Evolutionary conservation across 2,113 vertebrate species (phyloP), one percentile per base, ranked within the genome.

Genomic region (Lethenteron camtschaticum): DNA sequence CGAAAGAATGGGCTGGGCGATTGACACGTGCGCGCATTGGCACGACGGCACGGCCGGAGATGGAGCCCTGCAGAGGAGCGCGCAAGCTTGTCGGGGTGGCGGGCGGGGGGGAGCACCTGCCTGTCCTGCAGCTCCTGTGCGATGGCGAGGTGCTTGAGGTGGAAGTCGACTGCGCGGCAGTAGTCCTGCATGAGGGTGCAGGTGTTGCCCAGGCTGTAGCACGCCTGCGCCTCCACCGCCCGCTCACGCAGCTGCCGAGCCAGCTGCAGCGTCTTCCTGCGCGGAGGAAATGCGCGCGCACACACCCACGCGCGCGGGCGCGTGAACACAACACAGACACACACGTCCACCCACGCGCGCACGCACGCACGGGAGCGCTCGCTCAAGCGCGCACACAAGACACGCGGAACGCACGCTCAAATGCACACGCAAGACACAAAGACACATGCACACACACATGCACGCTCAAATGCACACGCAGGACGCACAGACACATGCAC

Each of bases 191-290:
- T 87, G 58, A 97, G 80, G 1, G 92, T 96, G 73, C 89, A 86
- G 0, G 91, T 97, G 81, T 95, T 97, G 2, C 92, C 92, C 12
- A 96, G 84, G 72, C 91, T 97, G 76, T 97, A 97, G 74, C 91
- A 97, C 71, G 89, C 86, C 80, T 97, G 92, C 0, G 91, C 92
- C 77, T 97, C 92, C 71, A 95, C 87, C 0, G 90, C 91, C 70
- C 87, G 81, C 75, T 97, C 89, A 73, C 86, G 86, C 69, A 95
- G 76, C 79, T 92, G 91, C 66, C 91, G 81, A 1, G 92, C 89
- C 77, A 97, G 78, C 68, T 89, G 85, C 55, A 97, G 75, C 0
- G 89, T 92, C 77, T 81, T 87, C 78, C 91, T 97, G 74, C 71
- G 72, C 77, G 68, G 74, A 69, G 75, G 60, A 13, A 72, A 41